These are phyloP conservation scores for Opisthocomus hoazin DNA, from an alignment of 2,113 vertebrate genomes.

Conservation along the genomic window DNA sequence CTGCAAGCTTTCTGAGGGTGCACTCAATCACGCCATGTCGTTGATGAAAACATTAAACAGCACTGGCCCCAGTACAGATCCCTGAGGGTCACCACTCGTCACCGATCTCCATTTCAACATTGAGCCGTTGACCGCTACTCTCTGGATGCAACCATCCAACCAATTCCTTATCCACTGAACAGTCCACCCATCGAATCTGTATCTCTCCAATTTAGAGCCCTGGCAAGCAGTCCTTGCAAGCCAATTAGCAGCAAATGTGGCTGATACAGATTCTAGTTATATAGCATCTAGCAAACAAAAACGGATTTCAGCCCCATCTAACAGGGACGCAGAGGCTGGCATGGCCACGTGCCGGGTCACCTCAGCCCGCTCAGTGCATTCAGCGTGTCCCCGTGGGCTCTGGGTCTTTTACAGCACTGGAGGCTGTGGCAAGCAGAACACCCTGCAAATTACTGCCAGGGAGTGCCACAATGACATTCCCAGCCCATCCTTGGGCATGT, in stretches of 20 bases:
- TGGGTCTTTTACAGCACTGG: not conserved
- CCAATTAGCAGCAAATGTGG: constrained; percentile 61
- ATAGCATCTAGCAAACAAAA: constrained; percentile 41
- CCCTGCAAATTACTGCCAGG: not conserved
- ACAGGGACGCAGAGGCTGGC: not conserved
- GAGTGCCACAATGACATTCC: not conserved
- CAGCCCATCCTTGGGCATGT: not conserved
- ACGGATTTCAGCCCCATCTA: not conserved
- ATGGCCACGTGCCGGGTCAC: accelerated
- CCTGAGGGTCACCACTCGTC: too few relatives aligned
- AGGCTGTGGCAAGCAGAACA: not conserved
- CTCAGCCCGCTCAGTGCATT: not conserved
- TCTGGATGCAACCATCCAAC: too few relatives aligned
- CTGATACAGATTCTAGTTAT: constrained; percentile 62
- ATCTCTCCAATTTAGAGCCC: too few relatives aligned
- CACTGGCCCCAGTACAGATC: too few relatives aligned
- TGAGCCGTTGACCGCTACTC: too few relatives aligned
- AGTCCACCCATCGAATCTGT: too few relatives aligned
- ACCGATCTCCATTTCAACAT: too few relatives aligned
- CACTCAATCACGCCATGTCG: too few relatives aligned
- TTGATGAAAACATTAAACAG: too few relatives aligned
- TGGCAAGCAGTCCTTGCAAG: constrained; percentile 32
- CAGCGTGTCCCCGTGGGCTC: accelerated
- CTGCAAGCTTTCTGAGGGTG: too few relatives aligned
- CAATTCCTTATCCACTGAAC: too few relatives aligned